These are phyloP conservation scores for Drosophila infuscata DNA, from an alignment of 2,888 invertebrate genomes.

Conservation along the genomic window DNA sequence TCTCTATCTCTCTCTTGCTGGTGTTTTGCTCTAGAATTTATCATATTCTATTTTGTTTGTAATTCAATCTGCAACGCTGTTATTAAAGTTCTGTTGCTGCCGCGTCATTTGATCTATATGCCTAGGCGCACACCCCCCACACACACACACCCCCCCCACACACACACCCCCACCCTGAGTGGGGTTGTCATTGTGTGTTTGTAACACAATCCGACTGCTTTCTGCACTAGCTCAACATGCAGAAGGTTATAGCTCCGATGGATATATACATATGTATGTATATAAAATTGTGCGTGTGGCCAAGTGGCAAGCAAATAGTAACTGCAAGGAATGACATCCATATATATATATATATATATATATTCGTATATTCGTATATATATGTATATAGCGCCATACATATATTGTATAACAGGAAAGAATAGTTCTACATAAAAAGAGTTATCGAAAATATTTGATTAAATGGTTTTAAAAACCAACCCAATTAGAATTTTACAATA, in stretches of 20 bases:
- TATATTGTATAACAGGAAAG: neutral
- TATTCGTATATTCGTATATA: too few relatives aligned
- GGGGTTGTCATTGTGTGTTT: slow-evolving; percentile 49
- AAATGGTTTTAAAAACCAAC: neutral
- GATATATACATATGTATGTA: neutral
- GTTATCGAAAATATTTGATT: neutral
- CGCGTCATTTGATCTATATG: slow-evolving; percentile 70
- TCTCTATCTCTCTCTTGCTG: slow-evolving; percentile 39
- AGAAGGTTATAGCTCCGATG: slow-evolving; percentile 28
- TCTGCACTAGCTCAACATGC: slow-evolving; percentile 10
- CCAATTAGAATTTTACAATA: neutral
- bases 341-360: neutral
- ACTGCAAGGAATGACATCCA: neutral
- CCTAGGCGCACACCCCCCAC: slow-evolving; percentile 12
- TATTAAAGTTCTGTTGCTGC: slow-evolving; percentile 80
- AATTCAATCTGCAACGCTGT: slow-evolving; percentile 72
- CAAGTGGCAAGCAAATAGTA: slow-evolving; percentile 20
- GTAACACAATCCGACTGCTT: slow-evolving; percentile 43
- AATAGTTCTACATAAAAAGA: neutral
- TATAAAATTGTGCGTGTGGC: slow-evolving; percentile 12
- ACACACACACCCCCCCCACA: neutral
- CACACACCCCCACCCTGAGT: slow-evolving; percentile 28
- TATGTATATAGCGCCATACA: neutral
- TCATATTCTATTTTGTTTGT: slow-evolving; percentile 81
- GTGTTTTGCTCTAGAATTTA: slow-evolving; percentile 75